Base-by-base conservation (phyloP, 1,140 invertebrate species). In the Cardiocondyla obscurior region DNA sequence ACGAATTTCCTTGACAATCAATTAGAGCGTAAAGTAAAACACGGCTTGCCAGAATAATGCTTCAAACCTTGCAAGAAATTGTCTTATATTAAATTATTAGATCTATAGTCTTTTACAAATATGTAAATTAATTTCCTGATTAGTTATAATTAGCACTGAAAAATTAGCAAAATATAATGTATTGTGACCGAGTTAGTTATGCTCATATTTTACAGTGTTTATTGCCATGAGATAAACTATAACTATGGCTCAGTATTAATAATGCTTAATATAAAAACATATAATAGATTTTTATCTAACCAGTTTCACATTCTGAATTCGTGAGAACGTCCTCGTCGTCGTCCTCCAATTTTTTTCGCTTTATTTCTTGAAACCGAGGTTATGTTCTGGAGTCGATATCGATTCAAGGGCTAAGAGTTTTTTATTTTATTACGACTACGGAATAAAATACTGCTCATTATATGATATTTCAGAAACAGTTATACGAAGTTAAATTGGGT, bases 361-460 rank as follows among this genome's bases (percentile, higher is more conserved):
- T 14, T 46, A 36, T 36, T 14, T 81, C 49, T 51, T 51, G 16
- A 10, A 57, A 36, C 16, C 58, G 33, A 33, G 49, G 67, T 39
- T 42, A 49, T 33, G n/a, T 49, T 28, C 14, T 83, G 67, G 25
- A 73, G 42, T 73, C 73, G 58, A 65, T 39, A 42, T 33, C 10
- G 44, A 36, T 60, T 58, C 85, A 85, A 86, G 70, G 85, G 84
- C 79, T 72, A 60, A 8, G n/a, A n/a, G n/a, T n/a, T n/a, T n/a
- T n/a, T n/a, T n/a, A n/a, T n/a, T n/a, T 3, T 7, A 28, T 69
- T 83, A 83, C 64, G 46, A 16, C 30, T 10, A 55, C 39, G 14
- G 85, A 86, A 86, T 77, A 55, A 85, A 85, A 69, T 10, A 39
- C 55, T 33, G 46, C n/a, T 57, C 33, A 42, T 49, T 64, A 46